Evolutionary conservation across 1,140 invertebrate species (phyloP).

Genomic region (Brachionus asplanchnoidis): DNA sequence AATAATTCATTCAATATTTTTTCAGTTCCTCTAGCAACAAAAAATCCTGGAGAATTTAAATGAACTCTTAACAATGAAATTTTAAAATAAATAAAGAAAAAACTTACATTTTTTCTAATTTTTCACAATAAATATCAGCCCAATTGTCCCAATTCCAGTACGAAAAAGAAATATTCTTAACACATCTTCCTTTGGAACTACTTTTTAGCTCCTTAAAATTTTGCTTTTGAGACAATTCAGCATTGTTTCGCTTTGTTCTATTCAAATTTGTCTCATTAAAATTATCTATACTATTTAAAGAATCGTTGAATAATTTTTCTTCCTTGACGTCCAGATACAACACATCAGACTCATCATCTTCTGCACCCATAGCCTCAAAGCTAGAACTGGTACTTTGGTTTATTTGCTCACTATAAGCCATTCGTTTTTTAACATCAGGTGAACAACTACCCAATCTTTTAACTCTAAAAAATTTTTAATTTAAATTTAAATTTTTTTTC

Average conservation of each 20-base stretch:
- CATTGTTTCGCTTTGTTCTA: background rate
- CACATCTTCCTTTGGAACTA: background rate
- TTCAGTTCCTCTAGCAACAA: too few relatives aligned
- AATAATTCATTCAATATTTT: too few relatives aligned
- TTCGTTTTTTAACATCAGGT: background rate
- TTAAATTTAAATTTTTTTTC: background rate
- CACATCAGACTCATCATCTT: background rate
- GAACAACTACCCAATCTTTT: background rate
- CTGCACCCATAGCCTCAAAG: background rate
- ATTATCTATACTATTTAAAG: background rate
- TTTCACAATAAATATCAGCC: background rate
- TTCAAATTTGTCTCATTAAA: background rate
- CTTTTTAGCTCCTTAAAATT: background rate
- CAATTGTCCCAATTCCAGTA: background rate
- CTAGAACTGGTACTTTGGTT: background rate
- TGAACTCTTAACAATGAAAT: conserved; percentile 13
- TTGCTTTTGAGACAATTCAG: background rate
- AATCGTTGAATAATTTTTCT: conserved; percentile 27
- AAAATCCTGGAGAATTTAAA: background rate
- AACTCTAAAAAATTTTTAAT: background rate
- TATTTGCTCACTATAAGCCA: background rate
- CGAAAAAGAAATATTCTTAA: background rate
- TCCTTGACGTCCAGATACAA: background rate
- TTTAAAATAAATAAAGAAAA: background rate
- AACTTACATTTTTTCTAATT: conserved; percentile 10